Evolutionary conservation across 2,797 vertebrate genomes (phyloP), one percentile per base, ranked within the genome.

Genomic region (Paratrypauchen microcephalus): DNA sequence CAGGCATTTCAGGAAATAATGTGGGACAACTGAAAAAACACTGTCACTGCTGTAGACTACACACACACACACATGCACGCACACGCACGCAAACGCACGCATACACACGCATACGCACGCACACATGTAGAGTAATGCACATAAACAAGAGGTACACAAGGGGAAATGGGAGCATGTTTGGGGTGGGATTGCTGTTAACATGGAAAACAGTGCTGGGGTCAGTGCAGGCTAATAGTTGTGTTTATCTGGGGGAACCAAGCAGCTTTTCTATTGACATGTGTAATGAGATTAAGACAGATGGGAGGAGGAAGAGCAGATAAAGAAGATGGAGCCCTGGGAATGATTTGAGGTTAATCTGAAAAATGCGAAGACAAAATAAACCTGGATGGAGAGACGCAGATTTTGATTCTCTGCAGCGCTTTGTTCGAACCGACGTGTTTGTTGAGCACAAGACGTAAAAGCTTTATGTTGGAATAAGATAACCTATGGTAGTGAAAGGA

Each of bases 21-120:
- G 90, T 83, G 84, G 76, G 92, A 92, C 94, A 96, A 96, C 94
- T 95, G 94, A 95, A 94, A 87, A 96, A 96, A 95, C 91, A 95
- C 39, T 0, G 77, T 77, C 87, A 82, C 83, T 86, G 87, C 86
- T 93, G 56, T 26, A 18, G 88, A 86, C 84, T 78, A 57, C 83
- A 80, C 88, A 80, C 87, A 73, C 83, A 84, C 69, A 77, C 65
- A 48, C 45, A 61, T n/a, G n/a, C n/a, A n/a, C n/a, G n/a, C n/a
- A n/a, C n/a, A n/a, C n/a, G n/a, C n/a, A n/a, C n/a, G n/a, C n/a
- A n/a, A n/a, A n/a, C n/a, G n/a, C 26, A 73, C 83, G 84, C 69
- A 77, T 60, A 48, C 45, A 59, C 28, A 73, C 79, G 73, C 56
- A 59, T 50, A 70, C 39, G 60, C 68, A 68, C 60, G 60, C 52